These are phyloP conservation scores for Grantiella picta DNA, from an alignment of 2,113 vertebrate genomes.

Conservation along the genomic window DNA sequence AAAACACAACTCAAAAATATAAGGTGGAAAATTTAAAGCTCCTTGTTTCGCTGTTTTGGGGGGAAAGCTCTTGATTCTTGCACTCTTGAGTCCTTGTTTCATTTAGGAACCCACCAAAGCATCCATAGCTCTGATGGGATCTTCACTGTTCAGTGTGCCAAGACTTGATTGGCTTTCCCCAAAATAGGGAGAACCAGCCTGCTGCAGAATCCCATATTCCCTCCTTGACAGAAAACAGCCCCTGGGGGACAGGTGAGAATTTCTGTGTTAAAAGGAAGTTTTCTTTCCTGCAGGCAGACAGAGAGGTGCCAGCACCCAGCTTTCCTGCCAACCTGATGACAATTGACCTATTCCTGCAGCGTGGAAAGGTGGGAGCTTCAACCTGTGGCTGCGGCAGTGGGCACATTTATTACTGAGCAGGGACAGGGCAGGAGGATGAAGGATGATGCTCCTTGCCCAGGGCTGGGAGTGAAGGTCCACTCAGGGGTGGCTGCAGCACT, in stretches of 20 bases:
- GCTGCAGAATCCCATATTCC: background rate
- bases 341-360: background rate
- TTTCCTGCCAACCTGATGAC: background rate
- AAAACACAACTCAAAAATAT: background rate
- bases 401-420: rapidly evolving
- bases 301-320: background rate
- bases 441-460: background rate
- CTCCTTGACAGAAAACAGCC: background rate
- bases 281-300: background rate
- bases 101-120: background rate
- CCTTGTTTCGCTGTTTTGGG: background rate
- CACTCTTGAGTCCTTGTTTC: background rate
- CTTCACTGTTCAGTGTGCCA: rapidly evolving
- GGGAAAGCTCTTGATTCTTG: background rate
- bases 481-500: background rate
- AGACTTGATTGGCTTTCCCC: background rate
- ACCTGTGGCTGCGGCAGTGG: rapidly evolving
- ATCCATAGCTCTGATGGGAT: rapidly evolving
- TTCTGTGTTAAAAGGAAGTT: background rate
- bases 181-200: background rate
- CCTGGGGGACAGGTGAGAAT: background rate
- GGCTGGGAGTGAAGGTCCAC: background rate
- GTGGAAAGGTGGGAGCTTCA: background rate
- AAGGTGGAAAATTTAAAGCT: background rate
- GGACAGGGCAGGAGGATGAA: background rate